phyloP scores from a whole-genome alignment of 2,797 vertebrate genomes.

The Lacerta agilis region DNA sequence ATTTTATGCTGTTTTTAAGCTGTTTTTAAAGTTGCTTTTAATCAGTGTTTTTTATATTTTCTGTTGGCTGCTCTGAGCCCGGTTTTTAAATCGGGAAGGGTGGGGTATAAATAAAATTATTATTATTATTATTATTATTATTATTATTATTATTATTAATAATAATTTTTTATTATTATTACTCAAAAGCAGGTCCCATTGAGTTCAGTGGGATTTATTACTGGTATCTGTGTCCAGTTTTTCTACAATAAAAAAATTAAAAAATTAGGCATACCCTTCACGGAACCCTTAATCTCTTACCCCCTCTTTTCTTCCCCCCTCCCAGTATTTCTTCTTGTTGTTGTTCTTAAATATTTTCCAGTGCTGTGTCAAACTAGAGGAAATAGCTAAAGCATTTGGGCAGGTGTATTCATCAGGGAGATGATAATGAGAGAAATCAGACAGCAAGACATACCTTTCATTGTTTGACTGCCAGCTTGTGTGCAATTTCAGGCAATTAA shows the following conservation, averaged over 20 bases:
- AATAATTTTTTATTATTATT: no score
- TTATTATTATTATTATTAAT: no score
- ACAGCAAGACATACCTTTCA: conserved; percentile 63
- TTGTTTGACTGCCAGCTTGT: conserved; percentile 66
- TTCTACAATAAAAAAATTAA: neutral
- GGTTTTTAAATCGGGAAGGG: no score
- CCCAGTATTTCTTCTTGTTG: neutral
- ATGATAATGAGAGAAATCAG: conserved; percentile 65
- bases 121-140: no score
- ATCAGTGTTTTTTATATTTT: no score
- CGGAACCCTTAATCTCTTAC: conserved; percentile 13
- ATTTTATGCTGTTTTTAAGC: no score
- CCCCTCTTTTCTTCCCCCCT: neutral
- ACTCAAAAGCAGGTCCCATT: no score
- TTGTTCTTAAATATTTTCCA: conserved; percentile 44
- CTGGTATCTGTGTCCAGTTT: no score
- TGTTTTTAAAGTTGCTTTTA: no score
- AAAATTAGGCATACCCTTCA: neutral
- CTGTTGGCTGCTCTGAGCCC: no score
- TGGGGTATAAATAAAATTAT: no score
- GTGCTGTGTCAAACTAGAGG: conserved; percentile 40
- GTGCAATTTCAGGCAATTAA: conserved; percentile 72
- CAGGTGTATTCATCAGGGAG: conserved; percentile 52
- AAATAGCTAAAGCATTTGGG: conserved; percentile 43
- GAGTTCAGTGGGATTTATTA: no score